Conservation (phyloP, 2,113 vertebrate genomes). For the Limnothrissa miodon region DNA sequence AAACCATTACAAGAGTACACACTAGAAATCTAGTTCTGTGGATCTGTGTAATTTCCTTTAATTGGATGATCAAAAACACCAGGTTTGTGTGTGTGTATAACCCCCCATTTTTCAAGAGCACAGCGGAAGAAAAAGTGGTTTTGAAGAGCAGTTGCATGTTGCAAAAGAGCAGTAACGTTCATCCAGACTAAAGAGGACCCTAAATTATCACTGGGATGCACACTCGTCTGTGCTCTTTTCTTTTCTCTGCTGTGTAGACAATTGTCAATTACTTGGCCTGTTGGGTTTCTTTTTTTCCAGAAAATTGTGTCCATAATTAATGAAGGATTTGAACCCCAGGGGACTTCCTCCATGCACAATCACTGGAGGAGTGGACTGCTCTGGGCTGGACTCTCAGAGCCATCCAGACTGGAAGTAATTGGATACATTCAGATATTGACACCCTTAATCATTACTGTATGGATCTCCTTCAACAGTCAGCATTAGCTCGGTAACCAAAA, state of each 20-base stretch:
- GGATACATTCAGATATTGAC: constrained; percentile 30
- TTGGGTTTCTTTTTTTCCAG: background rate
- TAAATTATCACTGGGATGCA: background rate
- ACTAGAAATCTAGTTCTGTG: constrained; percentile 25
- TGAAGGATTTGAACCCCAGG: background rate
- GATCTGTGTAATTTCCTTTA: background rate
- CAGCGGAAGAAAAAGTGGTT: background rate
- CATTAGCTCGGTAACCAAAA: constrained; percentile 59
- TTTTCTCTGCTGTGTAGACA: background rate
- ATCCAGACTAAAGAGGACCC: background rate
- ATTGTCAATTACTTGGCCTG: background rate
- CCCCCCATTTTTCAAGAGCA: background rate
- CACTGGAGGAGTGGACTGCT: background rate
- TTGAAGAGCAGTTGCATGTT: background rate
- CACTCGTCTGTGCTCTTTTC: background rate
- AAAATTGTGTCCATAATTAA: constrained; percentile 11
- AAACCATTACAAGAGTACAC: constrained; percentile 50
- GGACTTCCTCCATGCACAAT: background rate
- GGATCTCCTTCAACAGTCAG: constrained; percentile 51
- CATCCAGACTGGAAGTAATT: constrained; percentile 6
- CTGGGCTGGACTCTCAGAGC: constrained; percentile 13
- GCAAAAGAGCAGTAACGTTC: background rate
- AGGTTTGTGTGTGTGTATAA: background rate
- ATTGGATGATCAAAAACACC: constrained; percentile 11
- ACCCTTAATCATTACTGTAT: constrained; percentile 48